A percentile compares a stretch with the other conserved stretches of the same genome.
Conservation (phyloP, 64 coral and sea anemone species). For the Porites australiensis region DNA sequence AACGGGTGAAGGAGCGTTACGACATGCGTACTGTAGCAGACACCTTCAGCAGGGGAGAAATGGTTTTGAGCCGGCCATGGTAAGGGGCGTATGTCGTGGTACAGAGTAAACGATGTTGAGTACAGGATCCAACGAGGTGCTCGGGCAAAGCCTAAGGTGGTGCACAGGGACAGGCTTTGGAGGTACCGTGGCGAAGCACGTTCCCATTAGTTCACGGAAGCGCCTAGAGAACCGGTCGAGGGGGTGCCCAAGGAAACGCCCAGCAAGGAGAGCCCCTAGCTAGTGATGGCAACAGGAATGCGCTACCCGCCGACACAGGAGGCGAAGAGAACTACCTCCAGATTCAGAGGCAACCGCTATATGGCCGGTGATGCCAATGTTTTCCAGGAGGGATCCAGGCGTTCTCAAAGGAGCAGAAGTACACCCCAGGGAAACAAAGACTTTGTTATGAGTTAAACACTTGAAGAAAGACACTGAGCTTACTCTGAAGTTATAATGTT, state of each 20-base stretch:
- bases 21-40: neutral
- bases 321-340: too few relatives aligned
- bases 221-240: neutral
- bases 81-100: neutral
- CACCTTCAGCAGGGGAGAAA: neutral
- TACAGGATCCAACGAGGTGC: neutral
- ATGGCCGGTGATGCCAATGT: too few relatives aligned
- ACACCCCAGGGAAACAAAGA: neutral
- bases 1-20: slow-evolving; percentile 55
- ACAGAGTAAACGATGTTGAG: neutral
- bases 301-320: too few relatives aligned
- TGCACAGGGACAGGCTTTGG: slow-evolving; percentile 36
- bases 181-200: slow-evolving; percentile 5
- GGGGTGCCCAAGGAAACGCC: neutral
- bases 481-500: too few relatives aligned
- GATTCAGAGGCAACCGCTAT: too few relatives aligned
- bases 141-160: slow-evolving; percentile 39
- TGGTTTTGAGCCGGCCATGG: too few relatives aligned
- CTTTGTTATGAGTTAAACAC: too few relatives aligned
- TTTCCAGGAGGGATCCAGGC: neutral
- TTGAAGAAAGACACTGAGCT: too few relatives aligned
- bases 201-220: neutral
- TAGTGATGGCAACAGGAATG: too few relatives aligned
- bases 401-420: neutral
- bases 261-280: too few relatives aligned